Percentiles rank a stretch among this genome's conserved stretches.
phyloP scores from a whole-genome alignment of 2,888 invertebrate genomes.

The Mellilla xanthometata region DNA sequence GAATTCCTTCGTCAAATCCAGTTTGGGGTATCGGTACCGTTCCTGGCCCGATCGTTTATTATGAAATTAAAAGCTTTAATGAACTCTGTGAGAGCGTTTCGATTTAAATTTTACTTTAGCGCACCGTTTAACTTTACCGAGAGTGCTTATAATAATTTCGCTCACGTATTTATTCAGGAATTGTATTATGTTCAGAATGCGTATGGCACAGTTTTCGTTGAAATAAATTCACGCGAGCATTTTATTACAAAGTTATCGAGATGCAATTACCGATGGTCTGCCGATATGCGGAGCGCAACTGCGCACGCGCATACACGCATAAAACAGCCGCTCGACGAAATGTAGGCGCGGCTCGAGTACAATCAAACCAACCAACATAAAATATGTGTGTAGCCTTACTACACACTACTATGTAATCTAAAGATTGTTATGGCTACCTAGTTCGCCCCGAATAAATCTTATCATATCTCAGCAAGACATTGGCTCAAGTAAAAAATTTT shows the following conservation, averaged over 20 bases:
- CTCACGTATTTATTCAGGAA: too few relatives aligned
- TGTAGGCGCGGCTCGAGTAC: slow-evolving; percentile 53
- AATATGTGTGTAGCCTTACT: too few relatives aligned
- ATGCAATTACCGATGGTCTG: slow-evolving; percentile 69
- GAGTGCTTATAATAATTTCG: too few relatives aligned
- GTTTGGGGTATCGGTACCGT: slow-evolving; percentile 15
- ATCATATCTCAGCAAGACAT: too few relatives aligned
- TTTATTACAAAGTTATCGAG: slow-evolving; percentile 36
- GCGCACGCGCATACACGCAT: slow-evolving; percentile 34
- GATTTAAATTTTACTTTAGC: background rate
- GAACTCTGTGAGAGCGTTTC: background rate
- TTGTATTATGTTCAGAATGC: too few relatives aligned
- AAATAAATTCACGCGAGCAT: slow-evolving; percentile 21
- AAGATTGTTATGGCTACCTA: too few relatives aligned
- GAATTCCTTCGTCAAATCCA: slow-evolving; percentile 44
- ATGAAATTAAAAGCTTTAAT: slow-evolving; percentile 4
- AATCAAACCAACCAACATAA: slow-evolving; percentile 12
- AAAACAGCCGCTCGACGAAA: slow-evolving; percentile 45
- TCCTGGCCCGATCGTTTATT: background rate
- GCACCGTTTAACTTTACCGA: too few relatives aligned
- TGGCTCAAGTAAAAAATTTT: too few relatives aligned
- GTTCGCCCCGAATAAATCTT: too few relatives aligned
- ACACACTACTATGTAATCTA: too few relatives aligned
- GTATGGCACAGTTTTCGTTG: background rate
- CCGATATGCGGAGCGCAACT: slow-evolving; percentile 24